Conservation (phyloP, 2,797 vertebrate genomes). For the Simalia tracyae region DNA sequence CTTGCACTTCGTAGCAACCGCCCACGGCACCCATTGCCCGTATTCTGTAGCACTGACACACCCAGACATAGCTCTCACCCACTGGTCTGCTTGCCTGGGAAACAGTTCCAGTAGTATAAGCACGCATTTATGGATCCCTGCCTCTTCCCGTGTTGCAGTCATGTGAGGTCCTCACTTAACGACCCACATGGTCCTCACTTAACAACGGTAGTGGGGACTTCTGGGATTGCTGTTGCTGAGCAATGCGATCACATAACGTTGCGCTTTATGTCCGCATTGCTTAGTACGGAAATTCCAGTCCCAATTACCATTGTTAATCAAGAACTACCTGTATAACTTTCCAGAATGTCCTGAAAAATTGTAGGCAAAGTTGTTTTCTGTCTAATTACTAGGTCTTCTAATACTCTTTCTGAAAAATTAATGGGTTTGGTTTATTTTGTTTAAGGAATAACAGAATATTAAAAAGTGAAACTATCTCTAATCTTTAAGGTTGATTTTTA, state of each 20-base stretch:
- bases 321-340: slow-evolving; percentile 65
- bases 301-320: neutral
- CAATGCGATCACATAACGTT: neutral
- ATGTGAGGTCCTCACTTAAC: neutral
- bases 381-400: slow-evolving; percentile 2
- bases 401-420: slow-evolving; percentile 14
- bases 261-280: neutral
- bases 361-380: slow-evolving; percentile 19
- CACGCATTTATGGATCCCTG: neutral
- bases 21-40: neutral
- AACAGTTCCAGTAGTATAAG: neutral
- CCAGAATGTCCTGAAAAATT: slow-evolving; percentile 71
- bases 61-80: neutral
- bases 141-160: neutral
- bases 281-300: neutral
- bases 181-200: neutral
- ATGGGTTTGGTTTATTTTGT: neutral
- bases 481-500: neutral
- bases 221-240: neutral
- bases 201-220: neutral
- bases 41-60: neutral
- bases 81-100: neutral
- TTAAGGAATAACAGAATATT: neutral
- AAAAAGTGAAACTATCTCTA: neutral
- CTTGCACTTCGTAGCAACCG: neutral